Evolutionary conservation across 2,113 vertebrate species (phyloP).

Genomic region (Isurus oxyrinchus): DNA sequence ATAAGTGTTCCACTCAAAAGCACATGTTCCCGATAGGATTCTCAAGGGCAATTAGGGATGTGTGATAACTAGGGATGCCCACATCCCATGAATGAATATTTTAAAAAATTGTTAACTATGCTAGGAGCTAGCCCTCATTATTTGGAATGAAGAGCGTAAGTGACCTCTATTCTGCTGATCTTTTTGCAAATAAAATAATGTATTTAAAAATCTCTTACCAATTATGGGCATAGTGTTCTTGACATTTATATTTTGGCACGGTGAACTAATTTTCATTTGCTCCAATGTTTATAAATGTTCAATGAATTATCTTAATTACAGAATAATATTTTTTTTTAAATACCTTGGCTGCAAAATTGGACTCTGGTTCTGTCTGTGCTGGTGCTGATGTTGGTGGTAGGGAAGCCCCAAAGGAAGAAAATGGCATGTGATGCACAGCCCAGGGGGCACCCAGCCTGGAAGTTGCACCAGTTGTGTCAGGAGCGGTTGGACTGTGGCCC

Average conservation of each 20-base stretch:
- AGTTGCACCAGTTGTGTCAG: neutral
- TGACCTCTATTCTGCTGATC: neutral
- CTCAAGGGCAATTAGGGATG: neutral
- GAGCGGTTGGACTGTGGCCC: neutral
- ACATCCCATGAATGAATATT: neutral
- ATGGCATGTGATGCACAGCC: neutral
- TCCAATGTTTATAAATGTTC: neutral
- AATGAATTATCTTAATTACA: neutral
- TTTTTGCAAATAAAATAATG: neutral
- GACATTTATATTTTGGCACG: neutral
- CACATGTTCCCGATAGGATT: neutral
- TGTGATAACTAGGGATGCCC: neutral
- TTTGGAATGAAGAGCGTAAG: neutral
- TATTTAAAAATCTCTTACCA: neutral
- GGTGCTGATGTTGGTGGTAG: neutral
- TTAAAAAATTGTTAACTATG: neutral
- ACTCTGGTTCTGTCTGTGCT: too few species aligned
- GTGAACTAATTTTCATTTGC: neutral
- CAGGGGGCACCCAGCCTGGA: neutral
- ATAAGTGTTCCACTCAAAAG: neutral
- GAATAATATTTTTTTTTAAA: neutral
- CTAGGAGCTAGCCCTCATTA: neutral
- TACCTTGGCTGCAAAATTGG: too few species aligned
- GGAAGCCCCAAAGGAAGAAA: neutral
- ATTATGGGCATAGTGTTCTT: neutral